Conservation (phyloP, 2,888 invertebrate genomes). For the Xylocampa areola region DNA sequence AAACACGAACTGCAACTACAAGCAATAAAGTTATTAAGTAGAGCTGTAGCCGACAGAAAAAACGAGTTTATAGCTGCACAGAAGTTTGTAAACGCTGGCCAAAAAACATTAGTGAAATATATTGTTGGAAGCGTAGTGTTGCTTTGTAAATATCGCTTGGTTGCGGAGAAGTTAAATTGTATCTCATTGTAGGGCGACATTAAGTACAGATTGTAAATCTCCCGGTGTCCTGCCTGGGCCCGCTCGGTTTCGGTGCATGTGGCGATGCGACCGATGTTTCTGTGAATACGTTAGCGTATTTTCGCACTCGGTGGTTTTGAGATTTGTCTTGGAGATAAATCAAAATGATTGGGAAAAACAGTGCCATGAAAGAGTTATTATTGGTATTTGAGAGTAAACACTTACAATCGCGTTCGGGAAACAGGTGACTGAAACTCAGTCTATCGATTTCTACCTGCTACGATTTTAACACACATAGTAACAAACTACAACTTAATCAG, state of each 20-base stretch:
- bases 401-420: no score
- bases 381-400: no score
- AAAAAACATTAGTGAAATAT: slow-evolving; percentile 81
- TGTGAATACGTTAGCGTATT: slow-evolving; percentile 69
- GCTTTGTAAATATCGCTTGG: slow-evolving; percentile 81
- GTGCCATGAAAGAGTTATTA: no score
- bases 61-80: slow-evolving; percentile 69
- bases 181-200: slow-evolving; percentile 84
- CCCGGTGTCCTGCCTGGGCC: slow-evolving; percentile 69
- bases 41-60: slow-evolving; percentile 73
- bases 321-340: slow-evolving; percentile 20
- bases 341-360: slow-evolving; percentile 18
- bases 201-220: slow-evolving; percentile 86
- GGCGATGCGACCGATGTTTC: slow-evolving; percentile 59
- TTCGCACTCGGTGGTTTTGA: slow-evolving; percentile 52
- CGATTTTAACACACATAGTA: no score
- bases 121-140: slow-evolving; percentile 70
- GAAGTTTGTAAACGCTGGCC: slow-evolving; percentile 77
- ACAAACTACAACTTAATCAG: no score
- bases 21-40: slow-evolving; percentile 83
- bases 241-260: slow-evolving; percentile 61
- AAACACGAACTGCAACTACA: slow-evolving; percentile 75
- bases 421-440: no score
- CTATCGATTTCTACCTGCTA: no score
- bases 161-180: slow-evolving; percentile 81